These are phyloP conservation scores for Picus viridis DNA, from an alignment of 2,797 vertebrate genomes.

Conservation along the genomic window DNA sequence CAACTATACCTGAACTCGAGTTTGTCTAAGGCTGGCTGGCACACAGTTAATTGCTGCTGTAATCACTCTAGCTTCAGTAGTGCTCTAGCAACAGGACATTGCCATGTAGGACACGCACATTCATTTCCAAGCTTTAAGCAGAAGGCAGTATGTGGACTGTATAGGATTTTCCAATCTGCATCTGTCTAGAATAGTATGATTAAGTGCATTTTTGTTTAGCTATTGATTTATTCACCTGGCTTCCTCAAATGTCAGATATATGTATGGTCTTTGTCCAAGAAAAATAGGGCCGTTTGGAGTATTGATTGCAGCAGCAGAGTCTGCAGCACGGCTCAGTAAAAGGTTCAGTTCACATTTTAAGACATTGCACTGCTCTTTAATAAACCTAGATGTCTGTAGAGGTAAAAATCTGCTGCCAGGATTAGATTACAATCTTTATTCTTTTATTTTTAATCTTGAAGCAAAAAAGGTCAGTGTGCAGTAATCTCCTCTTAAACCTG, in stretches of 20 bases:
- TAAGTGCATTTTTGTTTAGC: slow-evolving; percentile 53
- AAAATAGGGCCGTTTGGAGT: slow-evolving; percentile 30
- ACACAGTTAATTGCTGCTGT: neutral
- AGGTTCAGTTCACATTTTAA: slow-evolving; percentile 6
- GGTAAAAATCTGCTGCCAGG: slow-evolving; percentile 12
- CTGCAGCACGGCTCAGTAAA: slow-evolving; percentile 22
- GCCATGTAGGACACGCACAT: slow-evolving; percentile 7
- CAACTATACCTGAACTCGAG: neutral
- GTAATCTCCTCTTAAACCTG: slow-evolving; percentile 14
- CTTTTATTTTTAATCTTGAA: neutral
- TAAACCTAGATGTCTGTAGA: neutral
- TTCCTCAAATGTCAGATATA: slow-evolving; percentile 46
- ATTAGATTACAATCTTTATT: slow-evolving; percentile 2
- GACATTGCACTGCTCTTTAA: neutral
- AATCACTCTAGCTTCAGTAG: neutral
- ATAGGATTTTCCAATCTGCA: slow-evolving; percentile 17
- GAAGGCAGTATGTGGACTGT: neutral
- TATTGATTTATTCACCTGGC: slow-evolving; percentile 61
- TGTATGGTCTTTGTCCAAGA: slow-evolving; percentile 43
- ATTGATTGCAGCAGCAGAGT: slow-evolving; percentile 40
- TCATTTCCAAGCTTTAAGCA: slow-evolving; percentile 14
- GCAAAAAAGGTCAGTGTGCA: neutral
- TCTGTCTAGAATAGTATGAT: slow-evolving; percentile 49
- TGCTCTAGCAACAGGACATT: neutral
- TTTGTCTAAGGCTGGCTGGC: neutral